phyloP scores from a whole-genome alignment of 2,113 vertebrate species.

The Zonotrichia leucophrys region DNA sequence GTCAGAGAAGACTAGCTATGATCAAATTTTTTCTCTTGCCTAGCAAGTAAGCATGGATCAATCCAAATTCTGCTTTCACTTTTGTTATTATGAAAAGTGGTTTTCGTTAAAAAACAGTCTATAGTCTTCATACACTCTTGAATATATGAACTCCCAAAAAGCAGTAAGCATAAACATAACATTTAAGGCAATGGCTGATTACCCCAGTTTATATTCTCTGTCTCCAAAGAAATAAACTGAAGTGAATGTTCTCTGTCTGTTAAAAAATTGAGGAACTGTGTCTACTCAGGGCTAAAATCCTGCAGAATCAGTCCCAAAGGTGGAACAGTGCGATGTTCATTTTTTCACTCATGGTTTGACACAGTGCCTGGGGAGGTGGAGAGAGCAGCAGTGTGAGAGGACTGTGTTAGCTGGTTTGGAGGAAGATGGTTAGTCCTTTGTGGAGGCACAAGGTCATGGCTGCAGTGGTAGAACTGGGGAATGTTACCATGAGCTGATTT shows the following conservation, averaged over 20 bases:
- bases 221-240: background rate
- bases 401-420: background rate
- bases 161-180: background rate
- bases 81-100: background rate
- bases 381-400: too few relatives aligned
- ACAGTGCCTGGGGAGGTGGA: background rate
- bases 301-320: background rate
- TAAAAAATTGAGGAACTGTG: background rate
- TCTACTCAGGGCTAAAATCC: background rate
- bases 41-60: background rate
- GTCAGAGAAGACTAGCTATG: background rate
- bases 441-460: background rate
- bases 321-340: background rate
- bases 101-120: background rate
- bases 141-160: background rate
- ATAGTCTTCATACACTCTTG: background rate
- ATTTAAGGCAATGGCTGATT: background rate
- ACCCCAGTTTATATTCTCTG: background rate
- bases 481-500: background rate
- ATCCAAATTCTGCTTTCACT: background rate
- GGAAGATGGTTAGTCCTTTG: background rate
- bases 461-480: background rate
- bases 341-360: accelerated
- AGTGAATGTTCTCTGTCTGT: background rate
- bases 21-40: background rate